Base-by-base conservation (phyloP, 1,140 invertebrate genomes). In the Hydropsyche tenuis region DNA sequence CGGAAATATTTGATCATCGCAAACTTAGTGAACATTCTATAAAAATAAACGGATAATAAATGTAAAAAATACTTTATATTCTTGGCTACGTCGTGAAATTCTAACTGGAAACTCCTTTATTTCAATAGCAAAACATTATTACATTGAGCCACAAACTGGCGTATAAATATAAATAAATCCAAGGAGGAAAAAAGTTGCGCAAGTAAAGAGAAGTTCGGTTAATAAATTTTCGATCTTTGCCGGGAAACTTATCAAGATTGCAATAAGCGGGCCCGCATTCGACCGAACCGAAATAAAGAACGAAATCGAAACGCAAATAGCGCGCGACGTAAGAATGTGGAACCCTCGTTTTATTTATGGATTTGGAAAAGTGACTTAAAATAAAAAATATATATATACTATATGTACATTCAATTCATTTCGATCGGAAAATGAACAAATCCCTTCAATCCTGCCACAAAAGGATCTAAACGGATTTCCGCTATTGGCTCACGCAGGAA, bases 281-380 rank as follows among this genome's bases (percentile, higher is more conserved):
- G 18, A 48, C 45, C 45, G 45, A 16, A 20, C 56, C 12, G 7
- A 60, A 60, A 60, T 60, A 60, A 60, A 60, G 56, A 60, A 60
- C 20, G 14, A 60, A 60, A 60, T 60, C 56, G 56, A 60, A 60
- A 60, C 56, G 22, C 56, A 60, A 60, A 60, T 60, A 60, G 22
- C 56, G 56, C 56, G 23, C 23, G 56, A 60, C 56, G 56, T 23
- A 60, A 60, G 56, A 60, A 60, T 60, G 22, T 37, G 56, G 16
- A 60, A 60, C 56, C 56, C 56, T 60, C 56, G 56, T 25, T 60
- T 60, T 60, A 60, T 60, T 60, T 60, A 60, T 60, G 56, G 22
- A 12, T 25, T 18, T 27, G 23, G 56, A 25, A 25, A 25, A 25
- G 23, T 60, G 56, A 60, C 56, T 60, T 4, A 11, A 27, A 60